Conservation (phyloP, 2,888 invertebrate genomes). For the Drosophila histrio region DNA sequence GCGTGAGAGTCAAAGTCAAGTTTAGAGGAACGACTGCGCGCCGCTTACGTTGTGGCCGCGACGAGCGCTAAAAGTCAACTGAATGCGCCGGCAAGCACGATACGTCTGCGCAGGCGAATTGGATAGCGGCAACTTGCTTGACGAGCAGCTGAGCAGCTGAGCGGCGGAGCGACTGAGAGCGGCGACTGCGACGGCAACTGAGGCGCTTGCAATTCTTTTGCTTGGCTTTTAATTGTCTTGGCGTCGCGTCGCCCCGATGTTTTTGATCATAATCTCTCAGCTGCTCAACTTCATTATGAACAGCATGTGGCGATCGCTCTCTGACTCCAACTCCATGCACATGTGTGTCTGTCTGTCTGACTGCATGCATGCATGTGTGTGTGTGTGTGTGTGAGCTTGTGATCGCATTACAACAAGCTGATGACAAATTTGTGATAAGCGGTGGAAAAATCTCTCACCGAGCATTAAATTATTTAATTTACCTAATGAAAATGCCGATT, state of each 20-base stretch:
- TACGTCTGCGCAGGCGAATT: conserved; percentile 55
- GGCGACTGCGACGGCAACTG: conserved; percentile 17
- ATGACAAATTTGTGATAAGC: conserved; percentile 79
- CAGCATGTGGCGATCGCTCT: conserved; percentile 46
- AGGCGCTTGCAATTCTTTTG: conserved; percentile 64
- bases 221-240: conserved; percentile 63
- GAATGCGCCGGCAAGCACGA: conserved; percentile 54
- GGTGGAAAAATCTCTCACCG: conserved; percentile 52
- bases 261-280: conserved; percentile 46
- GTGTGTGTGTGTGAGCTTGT: conserved; percentile 16
- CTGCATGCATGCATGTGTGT: neutral
- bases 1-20: conserved; percentile 57
- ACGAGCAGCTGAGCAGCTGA: conserved; percentile 60
- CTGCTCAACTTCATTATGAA: conserved; percentile 73
- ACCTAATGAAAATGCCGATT: conserved; percentile 51
- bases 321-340: conserved; percentile 22
- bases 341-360: neutral
- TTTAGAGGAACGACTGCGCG: conserved; percentile 40
- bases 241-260: conserved; percentile 46
- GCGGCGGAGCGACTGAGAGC: conserved; percentile 14
- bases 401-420: conserved; percentile 66
- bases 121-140: conserved; percentile 36
- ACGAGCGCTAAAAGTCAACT: conserved; percentile 63
- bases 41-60: conserved; percentile 61
- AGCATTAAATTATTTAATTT: conserved; percentile 63